Conservation (phyloP, 2,888 invertebrate genomes). For the Ormyrus pomaceus region DNA sequence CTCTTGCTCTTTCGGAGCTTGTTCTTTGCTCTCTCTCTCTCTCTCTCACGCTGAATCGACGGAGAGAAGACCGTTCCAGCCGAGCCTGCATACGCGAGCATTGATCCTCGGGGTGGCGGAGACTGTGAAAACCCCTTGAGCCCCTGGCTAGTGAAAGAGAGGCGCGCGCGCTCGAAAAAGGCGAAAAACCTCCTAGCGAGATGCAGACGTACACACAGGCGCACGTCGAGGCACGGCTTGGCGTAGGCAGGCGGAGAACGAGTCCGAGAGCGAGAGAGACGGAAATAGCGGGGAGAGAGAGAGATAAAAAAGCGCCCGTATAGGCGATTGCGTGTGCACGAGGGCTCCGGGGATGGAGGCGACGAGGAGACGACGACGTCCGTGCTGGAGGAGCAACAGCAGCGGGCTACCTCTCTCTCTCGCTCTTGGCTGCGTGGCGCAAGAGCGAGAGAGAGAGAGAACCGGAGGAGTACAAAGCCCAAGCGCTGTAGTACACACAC, state of each 20-base stretch:
- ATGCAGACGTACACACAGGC: not conserved
- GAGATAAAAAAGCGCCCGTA: slow-evolving; percentile 3
- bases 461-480: slow-evolving; percentile 17
- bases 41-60: not conserved
- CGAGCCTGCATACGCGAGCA: not conserved
- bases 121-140: no score
- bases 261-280: not conserved
- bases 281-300: not conserved
- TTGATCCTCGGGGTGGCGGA: no score
- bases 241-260: not conserved
- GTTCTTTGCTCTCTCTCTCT: not conserved
- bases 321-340: not conserved
- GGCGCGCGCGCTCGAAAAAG: no score
- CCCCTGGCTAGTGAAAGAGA: no score
- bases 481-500: not conserved
- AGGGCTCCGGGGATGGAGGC: not conserved
- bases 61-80: not conserved
- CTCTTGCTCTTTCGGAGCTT: no score
- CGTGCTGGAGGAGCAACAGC: no score
- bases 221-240: no score
- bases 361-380: not conserved
- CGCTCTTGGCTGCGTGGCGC: no score
- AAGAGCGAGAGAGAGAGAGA: slow-evolving; percentile 30
- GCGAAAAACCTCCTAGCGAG: no score
- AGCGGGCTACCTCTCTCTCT: not conserved